Evolutionary conservation across 1,140 invertebrate genomes (phyloP).

Genomic region (Epicauta chinensis): DNA sequence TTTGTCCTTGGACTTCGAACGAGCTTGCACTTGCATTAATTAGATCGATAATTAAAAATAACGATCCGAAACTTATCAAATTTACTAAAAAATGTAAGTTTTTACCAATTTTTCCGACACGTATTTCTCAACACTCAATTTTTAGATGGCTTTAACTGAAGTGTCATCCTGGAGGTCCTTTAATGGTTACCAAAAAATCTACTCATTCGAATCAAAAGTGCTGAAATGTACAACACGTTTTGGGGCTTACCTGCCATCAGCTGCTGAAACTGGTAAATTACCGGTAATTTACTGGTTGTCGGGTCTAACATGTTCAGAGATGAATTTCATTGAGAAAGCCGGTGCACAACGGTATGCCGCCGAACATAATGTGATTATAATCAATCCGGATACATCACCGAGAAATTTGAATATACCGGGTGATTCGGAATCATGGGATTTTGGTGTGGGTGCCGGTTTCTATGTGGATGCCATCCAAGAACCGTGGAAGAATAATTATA

Average conservation of each 20-base stretch:
- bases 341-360: conserved; percentile 84
- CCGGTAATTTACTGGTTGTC: conserved; percentile 93
- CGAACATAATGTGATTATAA: conserved; percentile 74
- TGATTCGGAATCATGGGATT: conserved; percentile 87
- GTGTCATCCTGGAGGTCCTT: conserved; percentile 68
- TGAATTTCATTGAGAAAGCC: conserved; percentile 94
- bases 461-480: conserved; percentile 89
- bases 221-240: conserved; percentile 91
- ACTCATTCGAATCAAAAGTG: conserved; percentile 70
- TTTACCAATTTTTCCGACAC: too few relatives aligned
- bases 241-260: conserved; percentile 80
- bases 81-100: too few relatives aligned
- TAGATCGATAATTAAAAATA: too few relatives aligned
- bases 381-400: conserved; percentile 95
- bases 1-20: too few relatives aligned
- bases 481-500: conserved; percentile 91
- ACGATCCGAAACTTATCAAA: too few relatives aligned
- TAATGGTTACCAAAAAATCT: conserved; percentile 81
- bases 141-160: conserved; percentile 45
- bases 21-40: too few relatives aligned
- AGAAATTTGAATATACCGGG: conserved; percentile 82
- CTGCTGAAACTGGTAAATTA: conserved; percentile 59
- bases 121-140: too few relatives aligned
- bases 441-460: conserved; percentile 93
- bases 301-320: conserved; percentile 90